Conservation (phyloP, 1,140 invertebrate species). For the Luehdorfia chinensis region DNA sequence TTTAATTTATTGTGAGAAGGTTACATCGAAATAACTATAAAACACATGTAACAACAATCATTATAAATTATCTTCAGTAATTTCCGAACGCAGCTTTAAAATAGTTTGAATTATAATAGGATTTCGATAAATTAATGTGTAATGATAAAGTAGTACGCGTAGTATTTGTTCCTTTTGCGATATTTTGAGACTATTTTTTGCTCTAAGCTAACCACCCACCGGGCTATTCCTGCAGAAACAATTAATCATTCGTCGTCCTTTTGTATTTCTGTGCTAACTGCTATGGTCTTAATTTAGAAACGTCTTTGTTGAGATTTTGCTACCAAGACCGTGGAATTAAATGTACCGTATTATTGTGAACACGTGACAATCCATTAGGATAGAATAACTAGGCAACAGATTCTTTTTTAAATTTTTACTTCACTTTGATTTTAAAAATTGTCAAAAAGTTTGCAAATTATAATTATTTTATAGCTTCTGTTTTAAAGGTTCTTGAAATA, state of each 20-base stretch:
- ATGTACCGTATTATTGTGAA: slow-evolving; percentile 49
- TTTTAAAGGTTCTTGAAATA: too few species aligned
- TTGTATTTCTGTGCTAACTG: slow-evolving; percentile 11
- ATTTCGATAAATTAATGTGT: too few species aligned
- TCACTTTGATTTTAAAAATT: too few species aligned
- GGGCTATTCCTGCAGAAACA: slow-evolving; percentile 13
- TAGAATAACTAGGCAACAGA: slow-evolving; percentile 19
- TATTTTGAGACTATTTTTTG: slow-evolving; percentile 3
- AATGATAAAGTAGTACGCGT: not conserved
- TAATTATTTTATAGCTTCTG: too few species aligned
- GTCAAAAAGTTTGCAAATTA: too few species aligned
- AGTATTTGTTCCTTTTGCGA: not conserved
- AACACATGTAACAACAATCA: too few species aligned
- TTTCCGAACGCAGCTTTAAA: too few species aligned
- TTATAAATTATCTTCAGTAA: too few species aligned
- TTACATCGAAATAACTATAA: too few species aligned
- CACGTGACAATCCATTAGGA: slow-evolving; percentile 36
- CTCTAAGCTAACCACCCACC: slow-evolving; percentile 14
- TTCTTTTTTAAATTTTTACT: not conserved
- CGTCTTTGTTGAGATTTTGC: slow-evolving; percentile 31
- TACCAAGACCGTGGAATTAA: slow-evolving; percentile 39
- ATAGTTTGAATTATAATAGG: too few species aligned
- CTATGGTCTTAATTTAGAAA: slow-evolving; percentile 29
- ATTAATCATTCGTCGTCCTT: slow-evolving; percentile 24
- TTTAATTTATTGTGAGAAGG: too few species aligned